phyloP scores from a whole-genome alignment of 2,797 vertebrate species.

The Anolis apletophallus region DNA sequence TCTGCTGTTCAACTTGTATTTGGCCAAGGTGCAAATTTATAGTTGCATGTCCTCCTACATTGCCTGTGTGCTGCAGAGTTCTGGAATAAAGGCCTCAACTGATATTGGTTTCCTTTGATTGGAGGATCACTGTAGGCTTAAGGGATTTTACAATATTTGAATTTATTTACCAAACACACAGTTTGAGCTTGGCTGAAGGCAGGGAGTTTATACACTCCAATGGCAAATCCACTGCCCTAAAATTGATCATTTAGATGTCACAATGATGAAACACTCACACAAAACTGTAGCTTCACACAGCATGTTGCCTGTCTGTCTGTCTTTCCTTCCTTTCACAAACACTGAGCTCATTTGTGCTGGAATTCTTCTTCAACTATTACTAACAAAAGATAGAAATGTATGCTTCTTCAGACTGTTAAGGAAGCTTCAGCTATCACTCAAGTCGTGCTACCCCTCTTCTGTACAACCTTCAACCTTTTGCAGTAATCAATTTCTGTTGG shows the following conservation, averaged over 20 bases:
- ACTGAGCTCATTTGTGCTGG: too few relatives aligned
- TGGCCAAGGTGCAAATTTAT: neutral
- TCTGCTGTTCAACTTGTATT: constrained; percentile 40
- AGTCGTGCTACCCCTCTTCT: neutral
- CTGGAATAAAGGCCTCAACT: neutral
- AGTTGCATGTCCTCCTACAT: neutral
- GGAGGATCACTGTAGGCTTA: neutral
- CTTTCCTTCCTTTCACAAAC: neutral
- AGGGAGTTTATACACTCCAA: neutral
- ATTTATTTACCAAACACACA: neutral
- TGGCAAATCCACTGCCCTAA: neutral
- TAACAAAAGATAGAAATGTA: neutral
- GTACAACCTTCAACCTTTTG: neutral
- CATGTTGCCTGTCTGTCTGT: neutral
- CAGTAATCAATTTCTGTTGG: neutral
- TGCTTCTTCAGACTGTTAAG: neutral
- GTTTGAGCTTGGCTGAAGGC: too few relatives aligned
- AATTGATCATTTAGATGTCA: neutral
- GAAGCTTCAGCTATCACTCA: neutral
- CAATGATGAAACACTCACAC: neutral
- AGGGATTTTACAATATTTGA: neutral
- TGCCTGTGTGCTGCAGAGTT: neutral
- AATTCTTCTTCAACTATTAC: neutral
- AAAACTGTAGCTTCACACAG: neutral
- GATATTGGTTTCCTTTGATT: neutral